Percentiles rank a stretch among this genome's conserved stretches.
phyloP scores from a whole-genome alignment of 2,888 invertebrate genomes.

The Noctua comes region DNA sequence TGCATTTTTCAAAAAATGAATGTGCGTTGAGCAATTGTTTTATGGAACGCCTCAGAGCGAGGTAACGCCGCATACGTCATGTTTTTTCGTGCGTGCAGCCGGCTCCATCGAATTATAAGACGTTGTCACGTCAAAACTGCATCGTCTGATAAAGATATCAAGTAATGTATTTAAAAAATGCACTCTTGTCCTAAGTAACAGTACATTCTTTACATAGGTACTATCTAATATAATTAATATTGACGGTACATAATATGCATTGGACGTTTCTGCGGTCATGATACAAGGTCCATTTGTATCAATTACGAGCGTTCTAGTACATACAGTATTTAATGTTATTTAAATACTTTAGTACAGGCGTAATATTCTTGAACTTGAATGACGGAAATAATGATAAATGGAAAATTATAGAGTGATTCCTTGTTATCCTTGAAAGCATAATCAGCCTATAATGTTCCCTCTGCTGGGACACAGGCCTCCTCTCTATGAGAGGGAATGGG shows the following conservation, averaged over 20 bases:
- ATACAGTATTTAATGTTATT: conserved; percentile 12
- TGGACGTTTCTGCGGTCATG: conserved; percentile 64
- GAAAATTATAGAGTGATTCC: conserved; percentile 25
- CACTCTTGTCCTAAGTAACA: neutral
- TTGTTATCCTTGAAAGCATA: conserved; percentile 18
- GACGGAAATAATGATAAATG: conserved; percentile 29
- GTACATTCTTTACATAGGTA: neutral
- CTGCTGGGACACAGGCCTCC: too few species aligned
- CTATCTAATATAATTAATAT: conserved; percentile 44
- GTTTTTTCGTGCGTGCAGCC: too few species aligned
- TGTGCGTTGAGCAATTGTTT: too few species aligned
- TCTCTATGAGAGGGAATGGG: too few species aligned
- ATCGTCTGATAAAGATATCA: neutral
- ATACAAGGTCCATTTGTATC: conserved; percentile 73
- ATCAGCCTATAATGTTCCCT: too few species aligned
- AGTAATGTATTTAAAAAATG: neutral
- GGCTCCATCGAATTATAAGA: too few species aligned
- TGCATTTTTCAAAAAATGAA: too few species aligned
- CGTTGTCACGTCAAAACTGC: too few species aligned
- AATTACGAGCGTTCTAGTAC: conserved; percentile 64
- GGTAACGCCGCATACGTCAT: too few species aligned
- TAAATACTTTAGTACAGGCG: conserved; percentile 11
- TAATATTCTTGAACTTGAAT: conserved; percentile 5
- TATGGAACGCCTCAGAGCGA: too few species aligned
- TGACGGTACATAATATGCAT: conserved; percentile 24